A percentile compares a stretch with the other conserved stretches of the same genome.
These are phyloP conservation scores for Limanda limanda DNA, from an alignment of 2,113 vertebrate species.

Conservation along the genomic window DNA sequence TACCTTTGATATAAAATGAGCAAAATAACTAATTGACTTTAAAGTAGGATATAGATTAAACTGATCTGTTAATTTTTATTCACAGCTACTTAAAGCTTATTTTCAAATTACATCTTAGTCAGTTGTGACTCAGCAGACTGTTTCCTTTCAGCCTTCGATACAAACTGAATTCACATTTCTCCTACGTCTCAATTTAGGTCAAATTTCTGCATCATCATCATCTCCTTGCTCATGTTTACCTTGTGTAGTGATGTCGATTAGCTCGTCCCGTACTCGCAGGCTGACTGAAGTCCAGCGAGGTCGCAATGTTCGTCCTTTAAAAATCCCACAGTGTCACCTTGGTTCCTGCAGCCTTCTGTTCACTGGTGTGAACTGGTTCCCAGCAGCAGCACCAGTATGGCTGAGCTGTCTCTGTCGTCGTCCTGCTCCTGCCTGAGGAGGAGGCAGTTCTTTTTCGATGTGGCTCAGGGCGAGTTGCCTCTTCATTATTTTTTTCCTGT, in stretches of 20 bases:
- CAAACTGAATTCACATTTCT: neutral
- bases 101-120: neutral
- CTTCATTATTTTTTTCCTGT: neutral
- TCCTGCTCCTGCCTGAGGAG: neutral
- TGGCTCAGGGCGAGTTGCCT: neutral
- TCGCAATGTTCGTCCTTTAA: neutral
- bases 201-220: neutral
- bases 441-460: slow-evolving; percentile 7
- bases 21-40: too few relatives aligned
- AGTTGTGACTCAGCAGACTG: slow-evolving; percentile 21
- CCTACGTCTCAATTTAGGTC: neutral
- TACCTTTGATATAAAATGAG: too few relatives aligned
- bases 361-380: neutral
- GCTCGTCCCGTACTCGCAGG: neutral
- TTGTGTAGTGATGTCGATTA: neutral
- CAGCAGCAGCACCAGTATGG: neutral
- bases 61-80: neutral
- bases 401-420: slow-evolving; percentile 10
- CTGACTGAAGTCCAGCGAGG: neutral
- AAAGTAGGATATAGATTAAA: neutral
- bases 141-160: neutral
- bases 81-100: neutral
- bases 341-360: neutral
- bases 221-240: neutral
- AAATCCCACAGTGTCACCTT: neutral